Base-by-base conservation (phyloP, 2,113 vertebrate species). In the Cacatua alba region DNA sequence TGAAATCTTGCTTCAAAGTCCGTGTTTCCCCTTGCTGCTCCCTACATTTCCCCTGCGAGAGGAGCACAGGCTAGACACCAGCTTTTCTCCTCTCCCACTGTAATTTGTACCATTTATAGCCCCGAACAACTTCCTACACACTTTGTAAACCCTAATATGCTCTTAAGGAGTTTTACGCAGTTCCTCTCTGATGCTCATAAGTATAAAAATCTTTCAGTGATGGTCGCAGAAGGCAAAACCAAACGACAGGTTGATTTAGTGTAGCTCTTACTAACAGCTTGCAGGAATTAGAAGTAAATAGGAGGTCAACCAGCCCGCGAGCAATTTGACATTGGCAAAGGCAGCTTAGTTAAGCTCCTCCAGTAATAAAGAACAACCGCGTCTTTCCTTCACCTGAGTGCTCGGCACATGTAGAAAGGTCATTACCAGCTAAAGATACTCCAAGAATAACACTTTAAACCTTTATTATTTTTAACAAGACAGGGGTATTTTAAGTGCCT, bases 261-360 rank as follows among this genome's bases (percentile, higher is more conserved):
- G 76, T 23, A 31, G 88, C 94, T 97, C 97, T 97, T 94, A 76
- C 92, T 92, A 96, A 94, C 94, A 94, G 96, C 94, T 95, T 94
- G 95, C 87, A 97, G 95, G 96, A 97, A 98, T 97, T 91, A 98
- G 95, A 97, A 95, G 94, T 97, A 97, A 97, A 97, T 95, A 97
- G 48, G 83, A 96, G 97, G 97, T 98, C 97, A 98, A 97, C 94
- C 41, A 77, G 92, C 93, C 96, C 76, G 7, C 48, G 17, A 90
- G 92, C 95, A 96, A 97, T 97, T 97, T 97, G 96, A 97, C 96
- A 96, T 94, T 92, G 96, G 96, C 93, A 97, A 97, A 95, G 79
- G 59, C 41, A 39, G 91, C 96, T 98, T 97, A 80, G 87, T 97
- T 97, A 93, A 93, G 94, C 86, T 93, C 77, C 93, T 97, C 94